Evolutionary conservation across 2,888 invertebrate genomes (phyloP).

Genomic region (Aspidiotus rigidus): DNA sequence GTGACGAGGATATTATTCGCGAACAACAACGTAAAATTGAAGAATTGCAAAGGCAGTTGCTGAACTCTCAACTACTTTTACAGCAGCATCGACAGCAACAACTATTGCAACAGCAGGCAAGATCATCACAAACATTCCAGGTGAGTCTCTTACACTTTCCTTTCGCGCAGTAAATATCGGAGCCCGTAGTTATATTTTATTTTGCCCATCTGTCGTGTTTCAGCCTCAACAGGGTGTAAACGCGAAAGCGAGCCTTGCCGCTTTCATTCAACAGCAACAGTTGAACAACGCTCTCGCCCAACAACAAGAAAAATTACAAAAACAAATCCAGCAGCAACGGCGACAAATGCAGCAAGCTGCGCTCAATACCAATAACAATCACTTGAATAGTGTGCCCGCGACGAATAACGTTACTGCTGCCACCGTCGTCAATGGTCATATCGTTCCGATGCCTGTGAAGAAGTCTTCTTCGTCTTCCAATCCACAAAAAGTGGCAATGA

Average conservation of each 20-base stretch:
- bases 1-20: constrained; percentile 63
- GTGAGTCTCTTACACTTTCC: constrained; percentile 23
- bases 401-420: background rate
- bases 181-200: background rate
- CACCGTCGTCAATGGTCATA: background rate
- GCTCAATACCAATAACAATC: constrained; percentile 36
- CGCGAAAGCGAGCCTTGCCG: constrained; percentile 47
- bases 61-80: constrained; percentile 50
- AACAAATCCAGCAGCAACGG: constrained; percentile 46
- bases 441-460: no score
- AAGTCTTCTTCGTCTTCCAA: no score
- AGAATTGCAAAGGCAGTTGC: constrained; percentile 64
- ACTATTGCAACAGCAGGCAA: constrained; percentile 44
- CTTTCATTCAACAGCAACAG: constrained; percentile 48
- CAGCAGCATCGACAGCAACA: constrained; percentile 50
- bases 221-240: constrained; percentile 39
- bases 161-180: no score
- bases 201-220: background rate
- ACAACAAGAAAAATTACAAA: constrained; percentile 48
- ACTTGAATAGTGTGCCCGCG: background rate
- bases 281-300: constrained; percentile 48
- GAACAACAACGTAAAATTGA: constrained; percentile 82
- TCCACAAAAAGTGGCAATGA: background rate
- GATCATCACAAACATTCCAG: constrained; percentile 42
- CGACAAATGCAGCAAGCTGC: constrained; percentile 21